phyloP scores from a whole-genome alignment of 1,140 invertebrate genomes.

The Manduca sexta region DNA sequence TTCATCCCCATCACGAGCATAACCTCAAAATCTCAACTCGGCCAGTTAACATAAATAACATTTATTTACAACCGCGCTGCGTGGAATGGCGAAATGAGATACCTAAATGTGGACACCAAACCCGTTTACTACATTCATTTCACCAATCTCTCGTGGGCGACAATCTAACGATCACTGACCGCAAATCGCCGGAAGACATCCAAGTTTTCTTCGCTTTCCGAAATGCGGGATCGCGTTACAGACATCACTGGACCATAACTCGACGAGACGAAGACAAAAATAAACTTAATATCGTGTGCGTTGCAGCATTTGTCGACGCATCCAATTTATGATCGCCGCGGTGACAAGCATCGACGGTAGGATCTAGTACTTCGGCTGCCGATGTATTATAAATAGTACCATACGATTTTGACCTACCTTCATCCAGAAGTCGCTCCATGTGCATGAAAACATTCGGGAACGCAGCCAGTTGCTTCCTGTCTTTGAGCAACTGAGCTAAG shows the following conservation, averaged over 20 bases:
- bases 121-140: slow-evolving; percentile 49
- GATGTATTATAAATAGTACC: slow-evolving; percentile 29
- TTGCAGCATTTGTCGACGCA: slow-evolving; percentile 62
- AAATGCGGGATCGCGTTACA: slow-evolving; percentile 69
- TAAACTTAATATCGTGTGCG: slow-evolving; percentile 71
- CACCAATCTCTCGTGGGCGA: slow-evolving; percentile 48
- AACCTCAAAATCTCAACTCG: slow-evolving; percentile 32
- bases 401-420: slow-evolving; percentile 85
- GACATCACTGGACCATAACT: slow-evolving; percentile 70
- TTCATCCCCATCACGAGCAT: slow-evolving; percentile 44
- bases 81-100: slow-evolving; percentile 23
- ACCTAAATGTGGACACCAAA: slow-evolving; percentile 33
- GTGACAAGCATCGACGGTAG: slow-evolving; percentile 42
- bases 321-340: slow-evolving; percentile 55
- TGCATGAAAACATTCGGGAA: slow-evolving; percentile 99
- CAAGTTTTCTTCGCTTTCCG: slow-evolving; percentile 65
- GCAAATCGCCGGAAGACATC: slow-evolving; percentile 54
- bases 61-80: slow-evolving; percentile 44
- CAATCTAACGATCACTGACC: slow-evolving; percentile 58
- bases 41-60: slow-evolving; percentile 21
- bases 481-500: slow-evolving; percentile 99
- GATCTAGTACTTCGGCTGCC: slow-evolving; percentile 20
- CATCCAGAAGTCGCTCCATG: slow-evolving; percentile 98
- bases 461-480: slow-evolving; percentile 99
- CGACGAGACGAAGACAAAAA: slow-evolving; percentile 68